Evolutionary conservation across 2,113 vertebrate genomes (phyloP).

Genomic region (Tenebrosternarchus preto): DNA sequence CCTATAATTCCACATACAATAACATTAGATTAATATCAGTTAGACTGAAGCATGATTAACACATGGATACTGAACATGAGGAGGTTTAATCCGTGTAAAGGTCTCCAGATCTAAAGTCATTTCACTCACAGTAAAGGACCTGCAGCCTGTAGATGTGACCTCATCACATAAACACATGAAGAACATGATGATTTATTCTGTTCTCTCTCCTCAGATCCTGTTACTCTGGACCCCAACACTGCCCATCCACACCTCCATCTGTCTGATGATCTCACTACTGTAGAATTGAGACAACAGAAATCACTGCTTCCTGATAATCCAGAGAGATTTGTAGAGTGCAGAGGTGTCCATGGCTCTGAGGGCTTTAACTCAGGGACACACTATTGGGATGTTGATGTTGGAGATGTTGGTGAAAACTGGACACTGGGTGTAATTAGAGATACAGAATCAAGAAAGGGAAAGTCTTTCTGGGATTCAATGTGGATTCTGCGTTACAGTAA

Average conservation of each 20-base stretch:
- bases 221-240: conserved; percentile 53
- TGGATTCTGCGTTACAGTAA: conserved; percentile 4
- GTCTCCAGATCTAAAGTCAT: too few relatives aligned
- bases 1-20: too few relatives aligned
- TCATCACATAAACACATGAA: too few relatives aligned
- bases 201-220: conserved; percentile 23
- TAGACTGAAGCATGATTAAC: too few relatives aligned
- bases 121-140: too few relatives aligned
- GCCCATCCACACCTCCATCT: conserved; percentile 42
- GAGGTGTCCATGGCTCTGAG: conserved; percentile 38
- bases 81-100: too few relatives aligned
- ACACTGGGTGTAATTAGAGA: conserved; percentile 45
- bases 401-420: conserved; percentile 38
- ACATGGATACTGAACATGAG: too few relatives aligned
- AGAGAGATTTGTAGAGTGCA: conserved; percentile 4
- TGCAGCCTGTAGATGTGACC: too few relatives aligned
- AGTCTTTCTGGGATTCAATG: background rate
- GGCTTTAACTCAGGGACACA: conserved; percentile 41
- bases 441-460: conserved; percentile 13
- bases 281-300: conserved; percentile 23
- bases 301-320: conserved; percentile 23
- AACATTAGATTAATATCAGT: too few relatives aligned
- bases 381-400: conserved; percentile 51
- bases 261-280: conserved; percentile 34
- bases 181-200: background rate